A percentile compares a stretch with the other conserved stretches of the same genome.
These are phyloP conservation scores for Himalopsyche japonica DNA, from an alignment of 2,888 invertebrate genomes.

Conservation along the genomic window DNA sequence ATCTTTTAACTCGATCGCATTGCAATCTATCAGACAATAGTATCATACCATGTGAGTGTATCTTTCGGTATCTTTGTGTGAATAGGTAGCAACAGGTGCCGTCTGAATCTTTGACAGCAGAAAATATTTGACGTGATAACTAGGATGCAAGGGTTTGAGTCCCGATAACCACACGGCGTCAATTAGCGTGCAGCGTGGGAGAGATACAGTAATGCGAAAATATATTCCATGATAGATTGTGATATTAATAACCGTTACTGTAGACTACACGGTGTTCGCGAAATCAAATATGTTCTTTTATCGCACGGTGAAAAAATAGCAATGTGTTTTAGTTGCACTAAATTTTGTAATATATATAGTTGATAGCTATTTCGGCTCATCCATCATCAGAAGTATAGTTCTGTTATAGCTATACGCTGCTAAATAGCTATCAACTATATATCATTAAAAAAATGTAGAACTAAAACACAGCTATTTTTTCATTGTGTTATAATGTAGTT, in stretches of 20 bases:
- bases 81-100: conserved; percentile 24
- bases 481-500: too few species aligned
- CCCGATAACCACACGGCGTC: conserved; percentile 17
- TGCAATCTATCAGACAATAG: too few species aligned
- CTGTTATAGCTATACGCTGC: too few species aligned
- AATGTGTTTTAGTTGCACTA: too few species aligned
- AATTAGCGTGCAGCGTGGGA: conserved; percentile 29
- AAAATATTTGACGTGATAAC: conserved; percentile 24
- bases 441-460: too few species aligned
- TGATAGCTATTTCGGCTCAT: too few species aligned
- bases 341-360: too few species aligned
- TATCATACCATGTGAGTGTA: background rate
- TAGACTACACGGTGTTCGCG: background rate
- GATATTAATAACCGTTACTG: background rate
- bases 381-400: too few species aligned
- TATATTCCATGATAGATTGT: background rate
- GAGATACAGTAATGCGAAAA: conserved; percentile 7
- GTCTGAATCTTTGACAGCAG: conserved; percentile 27
- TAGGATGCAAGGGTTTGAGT: background rate
- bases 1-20: too few species aligned
- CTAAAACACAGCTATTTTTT: too few species aligned
- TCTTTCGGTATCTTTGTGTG: conserved; percentile 9
- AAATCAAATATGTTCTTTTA: background rate
- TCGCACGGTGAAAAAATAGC: too few species aligned
- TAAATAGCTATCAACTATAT: too few species aligned